Evolutionary conservation across 1,140 invertebrate species (phyloP).

Genomic region (Drosophila orena): DNA sequence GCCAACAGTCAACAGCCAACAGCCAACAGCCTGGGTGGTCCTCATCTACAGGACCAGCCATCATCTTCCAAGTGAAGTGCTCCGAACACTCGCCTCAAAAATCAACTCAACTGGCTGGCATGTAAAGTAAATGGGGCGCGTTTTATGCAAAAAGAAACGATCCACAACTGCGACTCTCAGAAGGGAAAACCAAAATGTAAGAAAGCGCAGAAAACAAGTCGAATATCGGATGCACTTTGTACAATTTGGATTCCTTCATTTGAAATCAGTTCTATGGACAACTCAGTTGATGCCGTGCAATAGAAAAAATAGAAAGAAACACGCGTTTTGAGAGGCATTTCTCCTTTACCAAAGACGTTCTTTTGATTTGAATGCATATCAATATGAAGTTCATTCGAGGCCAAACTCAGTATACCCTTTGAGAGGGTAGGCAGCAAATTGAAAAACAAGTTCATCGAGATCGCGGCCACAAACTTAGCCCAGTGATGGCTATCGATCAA

Average conservation of each 20-base stretch:
- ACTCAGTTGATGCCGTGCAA: too few species aligned
- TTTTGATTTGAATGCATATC: too few species aligned
- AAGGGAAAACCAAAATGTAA: slow-evolving; percentile 29
- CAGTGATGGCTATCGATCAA: slow-evolving; percentile 81
- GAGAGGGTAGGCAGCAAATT: slow-evolving; percentile 15
- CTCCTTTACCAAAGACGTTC: too few species aligned
- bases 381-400: background rate
- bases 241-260: too few species aligned
- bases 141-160: slow-evolving; percentile 70
- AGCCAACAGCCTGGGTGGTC: slow-evolving; percentile 73
- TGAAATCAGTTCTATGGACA: background rate
- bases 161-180: too few species aligned
- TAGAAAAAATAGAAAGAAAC: too few species aligned
- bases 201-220: slow-evolving; percentile 18
- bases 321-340: too few species aligned
- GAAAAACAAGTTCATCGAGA: slow-evolving; percentile 68
- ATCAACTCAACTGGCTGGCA: slow-evolving; percentile 67
- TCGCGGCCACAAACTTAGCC: slow-evolving; percentile 45
- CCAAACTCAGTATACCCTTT: background rate
- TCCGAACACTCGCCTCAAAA: slow-evolving; percentile 58
- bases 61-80: slow-evolving; percentile 21
- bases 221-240: background rate
- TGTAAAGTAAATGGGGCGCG: slow-evolving; percentile 79
- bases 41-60: slow-evolving; percentile 6
- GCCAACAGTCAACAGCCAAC: too few species aligned